Percentiles rank a stretch among this genome's conserved stretches.
phyloP scores from a whole-genome alignment of 2,113 vertebrate genomes.

The Pristiophorus japonicus region DNA sequence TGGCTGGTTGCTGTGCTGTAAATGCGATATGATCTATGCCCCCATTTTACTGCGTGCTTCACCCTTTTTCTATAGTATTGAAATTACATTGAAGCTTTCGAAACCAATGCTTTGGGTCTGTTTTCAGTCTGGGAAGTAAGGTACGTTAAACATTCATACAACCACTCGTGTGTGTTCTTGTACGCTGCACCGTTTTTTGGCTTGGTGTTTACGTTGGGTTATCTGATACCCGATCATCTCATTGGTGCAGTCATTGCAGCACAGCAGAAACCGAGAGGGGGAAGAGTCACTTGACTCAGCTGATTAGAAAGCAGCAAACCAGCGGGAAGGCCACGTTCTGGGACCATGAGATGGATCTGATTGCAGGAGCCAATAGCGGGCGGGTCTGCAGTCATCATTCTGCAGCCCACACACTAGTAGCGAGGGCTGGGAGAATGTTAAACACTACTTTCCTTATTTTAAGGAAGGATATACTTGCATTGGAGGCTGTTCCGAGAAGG shows the following conservation, averaged over 20 bases:
- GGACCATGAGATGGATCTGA: not conserved
- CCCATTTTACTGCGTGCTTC: not conserved
- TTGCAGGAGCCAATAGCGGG: not conserved
- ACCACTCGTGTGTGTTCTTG: not conserved
- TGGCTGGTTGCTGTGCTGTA: not conserved
- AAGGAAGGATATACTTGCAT: too few relatives aligned
- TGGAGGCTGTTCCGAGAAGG: too few relatives aligned
- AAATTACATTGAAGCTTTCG: not conserved
- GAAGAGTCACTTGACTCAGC: not conserved
- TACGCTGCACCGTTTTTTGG: not conserved
- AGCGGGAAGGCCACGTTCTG: not conserved
- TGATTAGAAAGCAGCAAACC: not conserved
- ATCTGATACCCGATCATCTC: not conserved
- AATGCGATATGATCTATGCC: not conserved
- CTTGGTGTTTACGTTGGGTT: not conserved
- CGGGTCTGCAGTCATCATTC: not conserved
- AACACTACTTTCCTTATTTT: not conserved
- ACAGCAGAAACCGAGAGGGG: not conserved
- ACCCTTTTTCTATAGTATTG: too few relatives aligned
- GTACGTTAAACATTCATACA: too few relatives aligned
- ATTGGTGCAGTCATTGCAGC: not conserved
- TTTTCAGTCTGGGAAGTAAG: not conserved
- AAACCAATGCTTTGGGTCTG: not conserved
- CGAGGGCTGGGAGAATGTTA: not conserved
- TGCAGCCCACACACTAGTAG: not conserved